Conservation (phyloP, 2,113 vertebrate species). For the Hymenochirus boettgeri region DNA sequence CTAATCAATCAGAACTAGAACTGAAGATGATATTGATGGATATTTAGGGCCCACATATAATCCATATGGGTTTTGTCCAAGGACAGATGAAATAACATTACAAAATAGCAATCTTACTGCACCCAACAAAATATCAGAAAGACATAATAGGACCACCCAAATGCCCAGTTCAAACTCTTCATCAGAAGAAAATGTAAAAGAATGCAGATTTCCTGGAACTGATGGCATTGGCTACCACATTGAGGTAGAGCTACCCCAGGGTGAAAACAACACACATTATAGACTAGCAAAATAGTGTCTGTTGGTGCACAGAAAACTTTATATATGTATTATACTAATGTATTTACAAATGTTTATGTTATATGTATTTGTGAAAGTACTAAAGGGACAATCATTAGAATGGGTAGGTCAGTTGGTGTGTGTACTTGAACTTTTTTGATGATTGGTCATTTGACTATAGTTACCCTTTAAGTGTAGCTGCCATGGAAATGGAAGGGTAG, state of each 20-base stretch:
- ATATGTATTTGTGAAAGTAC: no score
- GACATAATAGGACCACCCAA: slow-evolving; percentile 48
- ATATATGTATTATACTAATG: no score
- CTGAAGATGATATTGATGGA: slow-evolving; percentile 48
- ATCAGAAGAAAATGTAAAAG: slow-evolving; percentile 36
- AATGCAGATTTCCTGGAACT: not conserved
- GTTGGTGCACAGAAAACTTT: no score
- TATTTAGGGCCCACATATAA: slow-evolving; percentile 44
- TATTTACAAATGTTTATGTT: no score
- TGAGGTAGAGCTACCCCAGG: slow-evolving; percentile 43
- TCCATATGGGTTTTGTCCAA: slow-evolving; percentile 55
- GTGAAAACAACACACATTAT: no score
- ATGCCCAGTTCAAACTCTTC: slow-evolving; percentile 54
- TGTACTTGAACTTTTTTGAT: no score
- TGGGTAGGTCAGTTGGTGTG: no score
- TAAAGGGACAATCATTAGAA: no score
- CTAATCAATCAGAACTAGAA: slow-evolving; percentile 45
- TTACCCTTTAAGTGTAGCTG: no score
- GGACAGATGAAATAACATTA: slow-evolving; percentile 44
- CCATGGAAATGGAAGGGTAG: no score
- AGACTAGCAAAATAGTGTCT: no score
- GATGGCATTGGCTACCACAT: not conserved
- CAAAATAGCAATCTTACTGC: slow-evolving; percentile 43
- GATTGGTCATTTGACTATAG: no score
- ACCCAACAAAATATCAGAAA: slow-evolving; percentile 45